Percentiles rank a stretch among this genome's conserved stretches.
Conservation (phyloP, 1,140 invertebrate species). For the Solen grandis region DNA sequence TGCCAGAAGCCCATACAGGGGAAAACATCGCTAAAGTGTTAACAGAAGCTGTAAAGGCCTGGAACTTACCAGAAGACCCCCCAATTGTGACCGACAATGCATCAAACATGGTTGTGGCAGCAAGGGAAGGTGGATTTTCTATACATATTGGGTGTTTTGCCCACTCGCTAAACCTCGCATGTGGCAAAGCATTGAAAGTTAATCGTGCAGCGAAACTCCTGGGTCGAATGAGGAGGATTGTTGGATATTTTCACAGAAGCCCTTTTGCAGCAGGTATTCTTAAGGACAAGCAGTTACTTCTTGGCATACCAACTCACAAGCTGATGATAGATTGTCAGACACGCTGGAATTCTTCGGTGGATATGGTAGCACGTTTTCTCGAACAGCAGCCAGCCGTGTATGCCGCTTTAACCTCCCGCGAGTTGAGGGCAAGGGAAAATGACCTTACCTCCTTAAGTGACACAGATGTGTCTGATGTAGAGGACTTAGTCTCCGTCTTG, state of each 20-base stretch:
- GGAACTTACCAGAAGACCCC: not conserved
- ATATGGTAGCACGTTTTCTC: no score
- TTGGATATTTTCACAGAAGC: no score
- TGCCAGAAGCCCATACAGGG: conserved; percentile 10
- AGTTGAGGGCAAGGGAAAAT: not conserved
- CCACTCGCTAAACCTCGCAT: conserved; percentile 26
- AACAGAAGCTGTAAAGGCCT: conserved; percentile 17
- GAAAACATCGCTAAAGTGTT: conserved; percentile 11
- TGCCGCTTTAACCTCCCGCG: no score
- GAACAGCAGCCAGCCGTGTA: no score
- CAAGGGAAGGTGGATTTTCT: not conserved
- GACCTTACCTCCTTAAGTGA: no score
- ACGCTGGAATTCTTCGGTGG: no score
- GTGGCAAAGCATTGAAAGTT: conserved; percentile 1
- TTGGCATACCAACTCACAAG: no score
- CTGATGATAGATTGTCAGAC: no score
- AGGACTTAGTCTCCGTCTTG: no score
- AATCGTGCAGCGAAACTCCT: not conserved
- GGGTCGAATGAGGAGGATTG: not conserved
- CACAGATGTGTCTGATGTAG: no score
- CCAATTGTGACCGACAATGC: conserved; percentile 21
- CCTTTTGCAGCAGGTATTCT: no score
- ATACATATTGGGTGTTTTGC: conserved; percentile 30
- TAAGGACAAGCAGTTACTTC: no score
- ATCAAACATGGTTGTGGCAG: conserved; percentile 3